These are phyloP conservation scores for Notocelia uddmanniana DNA, from an alignment of 2,888 invertebrate genomes.

Conservation along the genomic window DNA sequence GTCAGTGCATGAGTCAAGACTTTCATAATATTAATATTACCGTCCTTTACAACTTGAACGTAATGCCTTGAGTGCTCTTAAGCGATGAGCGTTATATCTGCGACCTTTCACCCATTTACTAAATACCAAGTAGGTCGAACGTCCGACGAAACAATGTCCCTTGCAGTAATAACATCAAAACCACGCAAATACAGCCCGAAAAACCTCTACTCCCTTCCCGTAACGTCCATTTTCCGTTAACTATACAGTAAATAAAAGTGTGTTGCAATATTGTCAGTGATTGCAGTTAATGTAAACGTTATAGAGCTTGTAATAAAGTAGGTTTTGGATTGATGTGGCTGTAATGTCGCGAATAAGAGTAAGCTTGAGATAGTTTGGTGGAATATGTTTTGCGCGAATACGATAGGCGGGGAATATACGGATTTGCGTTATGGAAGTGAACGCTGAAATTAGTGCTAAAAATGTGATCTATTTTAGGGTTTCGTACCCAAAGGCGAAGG, in stretches of 20 bases:
- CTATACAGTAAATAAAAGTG: conserved; percentile 1
- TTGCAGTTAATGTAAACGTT: conserved; percentile 8
- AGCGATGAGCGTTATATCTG: neutral
- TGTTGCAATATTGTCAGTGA: conserved; percentile 8
- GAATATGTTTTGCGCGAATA: conserved; percentile 39
- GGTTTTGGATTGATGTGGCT: conserved; percentile 1
- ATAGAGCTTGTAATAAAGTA: neutral
- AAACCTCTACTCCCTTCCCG: neutral
- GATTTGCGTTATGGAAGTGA: neutral
- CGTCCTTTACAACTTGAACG: neutral
- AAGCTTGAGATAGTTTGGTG: conserved; percentile 31
- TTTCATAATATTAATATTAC: neutral
- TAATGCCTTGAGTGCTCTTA: conserved; percentile 6
- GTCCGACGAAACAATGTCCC: conserved; percentile 5
- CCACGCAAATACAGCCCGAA: neutral
- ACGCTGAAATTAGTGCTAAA: neutral
- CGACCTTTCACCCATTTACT: conserved; percentile 13
- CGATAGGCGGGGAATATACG: conserved; percentile 18
- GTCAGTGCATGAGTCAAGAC: too few species aligned
- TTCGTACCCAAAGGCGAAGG: too few species aligned
- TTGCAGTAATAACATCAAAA: neutral
- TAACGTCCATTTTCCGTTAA: conserved; percentile 14
- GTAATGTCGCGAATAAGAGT: conserved; percentile 12
- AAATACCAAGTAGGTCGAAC: conserved; percentile 19
- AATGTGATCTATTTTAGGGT: neutral